Conservation (phyloP, 64 coral and sea anemone species). For the Cladopsammia gracilis region DNA sequence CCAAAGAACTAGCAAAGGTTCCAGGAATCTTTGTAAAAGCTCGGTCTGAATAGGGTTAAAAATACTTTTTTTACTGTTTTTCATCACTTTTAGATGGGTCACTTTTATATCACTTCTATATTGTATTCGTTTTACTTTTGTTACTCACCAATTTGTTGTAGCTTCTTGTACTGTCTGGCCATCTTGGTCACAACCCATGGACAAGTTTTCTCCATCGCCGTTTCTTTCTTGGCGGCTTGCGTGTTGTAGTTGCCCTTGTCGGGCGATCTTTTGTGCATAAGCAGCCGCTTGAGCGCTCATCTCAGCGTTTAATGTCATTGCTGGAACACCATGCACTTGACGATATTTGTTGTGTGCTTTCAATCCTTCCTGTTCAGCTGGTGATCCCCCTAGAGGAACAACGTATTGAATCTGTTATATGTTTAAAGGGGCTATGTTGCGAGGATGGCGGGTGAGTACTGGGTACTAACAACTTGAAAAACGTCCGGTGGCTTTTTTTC, state of each 20-base stretch:
- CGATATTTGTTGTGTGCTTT: slow-evolving; percentile 74
- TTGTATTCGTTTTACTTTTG: background rate
- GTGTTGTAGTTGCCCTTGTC: slow-evolving; percentile 33
- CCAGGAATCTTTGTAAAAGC: no score
- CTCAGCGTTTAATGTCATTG: slow-evolving; percentile 73
- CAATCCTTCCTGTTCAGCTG: slow-evolving; percentile 49
- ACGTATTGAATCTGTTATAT: no score
- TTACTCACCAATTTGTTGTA: slow-evolving; percentile 55
- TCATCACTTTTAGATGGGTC: no score
- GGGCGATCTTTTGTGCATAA: slow-evolving; percentile 68
- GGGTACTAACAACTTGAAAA: no score
- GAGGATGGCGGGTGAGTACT: no score
- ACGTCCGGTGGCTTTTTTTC: no score
- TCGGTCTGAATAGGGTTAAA: no score
- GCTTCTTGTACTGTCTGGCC: slow-evolving; percentile 42
- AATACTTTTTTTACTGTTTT: no score
- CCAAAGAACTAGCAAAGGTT: no score
- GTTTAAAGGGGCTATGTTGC: no score
- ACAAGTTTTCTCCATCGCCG: slow-evolving; percentile 72
- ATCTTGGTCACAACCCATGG: slow-evolving; percentile 58
- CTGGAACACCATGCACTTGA: slow-evolving; percentile 54
- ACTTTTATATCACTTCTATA: no score
- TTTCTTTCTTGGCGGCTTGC: slow-evolving; percentile 14
- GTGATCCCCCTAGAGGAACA: background rate
- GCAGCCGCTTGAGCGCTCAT: slow-evolving; percentile 38